A percentile compares a stretch with the other conserved stretches of the same genome.
Conservation (phyloP, 2,797 vertebrate genomes). For the Babyrousa celebensis region DNA sequence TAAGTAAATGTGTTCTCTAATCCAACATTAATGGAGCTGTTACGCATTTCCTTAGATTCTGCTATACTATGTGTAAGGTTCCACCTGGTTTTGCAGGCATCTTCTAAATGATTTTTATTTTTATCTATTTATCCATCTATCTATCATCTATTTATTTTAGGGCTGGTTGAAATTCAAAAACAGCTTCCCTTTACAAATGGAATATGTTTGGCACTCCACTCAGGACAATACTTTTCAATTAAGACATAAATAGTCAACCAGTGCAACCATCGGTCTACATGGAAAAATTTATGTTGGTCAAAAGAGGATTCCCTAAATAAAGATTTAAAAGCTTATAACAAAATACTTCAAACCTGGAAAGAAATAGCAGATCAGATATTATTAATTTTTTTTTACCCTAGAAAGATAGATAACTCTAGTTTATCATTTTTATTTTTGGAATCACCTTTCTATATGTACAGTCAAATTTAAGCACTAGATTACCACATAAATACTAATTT, state of each 20-base stretch:
- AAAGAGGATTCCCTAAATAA: slow-evolving; percentile 38
- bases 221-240: background rate
- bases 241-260: background rate
- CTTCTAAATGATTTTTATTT: background rate
- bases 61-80: background rate
- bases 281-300: background rate
- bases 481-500: slow-evolving; percentile 90
- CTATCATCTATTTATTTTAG: background rate
- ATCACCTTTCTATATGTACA: slow-evolving; percentile 57
- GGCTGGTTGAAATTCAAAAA: slow-evolving; percentile 17
- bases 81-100: background rate
- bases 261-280: background rate
- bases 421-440: slow-evolving; percentile 69
- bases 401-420: slow-evolving; percentile 41
- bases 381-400: background rate
- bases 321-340: background rate
- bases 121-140: background rate
- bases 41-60: slow-evolving; percentile 24
- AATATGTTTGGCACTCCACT: background rate
- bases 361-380: background rate
- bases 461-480: slow-evolving; percentile 76
- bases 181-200: background rate
- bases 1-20: background rate
- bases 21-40: background rate
- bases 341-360: background rate